A percentile compares a stretch with the other conserved stretches of the same genome.
phyloP scores from a whole-genome alignment of 2,888 invertebrate species.

The Trichopria drosophilae region DNA sequence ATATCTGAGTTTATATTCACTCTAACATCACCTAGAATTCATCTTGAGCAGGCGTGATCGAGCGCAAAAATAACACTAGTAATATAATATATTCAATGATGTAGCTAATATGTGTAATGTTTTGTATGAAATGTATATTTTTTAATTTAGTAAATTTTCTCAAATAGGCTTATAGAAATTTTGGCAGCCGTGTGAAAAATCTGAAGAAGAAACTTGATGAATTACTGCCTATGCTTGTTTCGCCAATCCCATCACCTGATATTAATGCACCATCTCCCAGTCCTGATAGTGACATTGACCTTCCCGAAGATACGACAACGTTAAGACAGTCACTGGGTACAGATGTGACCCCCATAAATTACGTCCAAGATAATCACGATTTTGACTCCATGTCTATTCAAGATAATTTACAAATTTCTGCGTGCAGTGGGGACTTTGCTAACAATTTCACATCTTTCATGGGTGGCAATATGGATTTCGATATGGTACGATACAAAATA shows the following conservation, averaged over 20 bases:
- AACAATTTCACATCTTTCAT: slow-evolving; percentile 70
- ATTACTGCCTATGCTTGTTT: slow-evolving; percentile 69
- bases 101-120: background rate
- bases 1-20: too few relatives aligned
- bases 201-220: slow-evolving; percentile 86
- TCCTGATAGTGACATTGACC: slow-evolving; percentile 79
- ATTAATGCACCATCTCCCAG: slow-evolving; percentile 75
- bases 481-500: slow-evolving; percentile 51
- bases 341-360: too few relatives aligned
- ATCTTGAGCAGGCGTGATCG: too few relatives aligned
- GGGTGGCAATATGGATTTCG: slow-evolving; percentile 67
- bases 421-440: slow-evolving; percentile 50
- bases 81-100: too few relatives aligned
- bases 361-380: too few relatives aligned
- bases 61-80: too few relatives aligned
- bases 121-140: slow-evolving; percentile 4
- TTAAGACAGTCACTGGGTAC: too few relatives aligned
- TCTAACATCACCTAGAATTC: too few relatives aligned
- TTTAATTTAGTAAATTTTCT: too few relatives aligned
- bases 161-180: slow-evolving; percentile 94
- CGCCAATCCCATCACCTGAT: slow-evolving; percentile 66
- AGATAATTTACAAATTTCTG: slow-evolving; percentile 45
- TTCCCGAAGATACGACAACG: slow-evolving; percentile 71
- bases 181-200: slow-evolving; percentile 83
- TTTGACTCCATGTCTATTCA: too few relatives aligned